Evolutionary conservation across 2,113 vertebrate species (phyloP), one percentile per base, ranked within the genome.

Genomic region (Crotalus viridis): DNA sequence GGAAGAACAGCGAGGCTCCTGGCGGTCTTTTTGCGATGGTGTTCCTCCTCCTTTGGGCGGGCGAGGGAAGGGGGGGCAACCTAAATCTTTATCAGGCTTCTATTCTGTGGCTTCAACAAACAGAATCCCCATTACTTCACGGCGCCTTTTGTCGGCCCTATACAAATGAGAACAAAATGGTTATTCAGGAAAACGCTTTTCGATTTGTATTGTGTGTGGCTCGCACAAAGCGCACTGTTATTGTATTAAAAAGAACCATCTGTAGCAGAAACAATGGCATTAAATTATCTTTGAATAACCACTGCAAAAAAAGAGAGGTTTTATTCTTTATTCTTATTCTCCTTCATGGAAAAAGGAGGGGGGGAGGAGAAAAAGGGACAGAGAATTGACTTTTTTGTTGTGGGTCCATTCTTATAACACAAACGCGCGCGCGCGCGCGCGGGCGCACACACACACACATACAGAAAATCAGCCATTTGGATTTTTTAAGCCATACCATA

Each of bases 161-260:
- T 99, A 99, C 98, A 99, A 99, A 98, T 98, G 99, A 99, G 99
- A 99, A 99, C 99, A 99, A 99, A 99, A 99, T 99, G 98, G 98
- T 99, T 99, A 99, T 99, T 99, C 99, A 99, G 98, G 98, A 98
- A 98, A 99, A 99, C 98, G 99, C 99, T 99, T 93, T 99, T 99
- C 99, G 99, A 99, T 99, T 99, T 98, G 99, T 99, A 99, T 99
- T 99, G 99, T 99, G 99, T 98, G 98, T 98, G 98, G 98, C 98
- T 98, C 98, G 98, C 99, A 99, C 99, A 99, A 99, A 99, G 99
- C 99, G 98, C 98, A 97, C 98, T 98, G 99, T 99, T 99, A 99
- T 99, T 99, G 99, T 99, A 99, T 99, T 99, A 99, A 99, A 99
- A 99, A 99, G 99, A 99, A 99, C 99, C 99, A 99, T 99, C 99